A percentile compares a stretch with the other conserved stretches of the same genome.
Evolutionary conservation across 2,797 vertebrate genomes (phyloP).

Genomic region (Sebastes trivittatus): DNA sequence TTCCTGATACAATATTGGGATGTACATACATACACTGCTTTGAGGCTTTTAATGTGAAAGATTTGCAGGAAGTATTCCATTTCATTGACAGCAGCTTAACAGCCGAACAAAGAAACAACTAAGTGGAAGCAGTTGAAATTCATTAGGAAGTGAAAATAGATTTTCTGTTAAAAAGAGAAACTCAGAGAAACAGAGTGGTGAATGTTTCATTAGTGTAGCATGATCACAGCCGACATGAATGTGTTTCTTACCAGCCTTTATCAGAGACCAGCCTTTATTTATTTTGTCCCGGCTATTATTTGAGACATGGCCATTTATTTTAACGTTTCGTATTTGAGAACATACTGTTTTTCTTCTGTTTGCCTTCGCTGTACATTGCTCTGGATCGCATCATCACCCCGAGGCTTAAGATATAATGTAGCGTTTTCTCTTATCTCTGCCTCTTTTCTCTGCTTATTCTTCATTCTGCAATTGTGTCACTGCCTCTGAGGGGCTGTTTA

Average conservation of each 20-base stretch:
- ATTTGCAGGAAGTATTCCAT: background rate
- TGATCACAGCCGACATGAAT: background rate
- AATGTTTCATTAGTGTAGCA: background rate
- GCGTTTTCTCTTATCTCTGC: background rate
- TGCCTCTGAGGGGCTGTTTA: constrained; percentile 32
- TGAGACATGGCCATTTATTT: background rate
- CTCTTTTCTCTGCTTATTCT: background rate
- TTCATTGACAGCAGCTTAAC: background rate
- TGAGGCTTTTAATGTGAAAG: too few relatives aligned
- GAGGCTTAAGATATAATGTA: background rate
- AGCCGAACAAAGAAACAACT: background rate
- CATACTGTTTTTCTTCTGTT: background rate
- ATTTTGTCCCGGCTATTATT: background rate
- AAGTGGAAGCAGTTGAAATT: background rate
- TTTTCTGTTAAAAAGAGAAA: background rate
- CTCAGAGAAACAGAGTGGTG: background rate
- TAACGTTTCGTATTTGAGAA: background rate
- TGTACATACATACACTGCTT: background rate
- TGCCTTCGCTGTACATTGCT: background rate
- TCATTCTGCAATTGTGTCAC: background rate
- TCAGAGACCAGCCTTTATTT: background rate
- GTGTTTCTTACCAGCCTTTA: background rate
- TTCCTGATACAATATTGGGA: background rate
- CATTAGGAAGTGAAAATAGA: background rate
- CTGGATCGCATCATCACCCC: background rate